These are phyloP conservation scores for Melinopterus prodromus DNA, from an alignment of 2,888 invertebrate genomes.

Conservation along the genomic window DNA sequence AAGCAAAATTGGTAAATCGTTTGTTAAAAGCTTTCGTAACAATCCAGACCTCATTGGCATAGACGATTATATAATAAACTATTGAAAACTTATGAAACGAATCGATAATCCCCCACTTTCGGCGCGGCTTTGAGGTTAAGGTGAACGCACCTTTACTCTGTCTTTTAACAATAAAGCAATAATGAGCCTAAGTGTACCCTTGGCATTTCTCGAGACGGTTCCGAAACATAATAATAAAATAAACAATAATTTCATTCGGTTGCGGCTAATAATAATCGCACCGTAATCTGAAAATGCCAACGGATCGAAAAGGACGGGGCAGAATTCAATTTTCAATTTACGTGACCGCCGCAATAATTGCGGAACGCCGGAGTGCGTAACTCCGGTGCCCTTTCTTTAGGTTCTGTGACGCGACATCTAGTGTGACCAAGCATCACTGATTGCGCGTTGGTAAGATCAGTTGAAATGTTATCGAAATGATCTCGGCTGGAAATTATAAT, in stretches of 20 bases:
- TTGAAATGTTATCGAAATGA: no score
- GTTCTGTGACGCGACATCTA: neutral
- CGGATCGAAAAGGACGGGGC: neutral
- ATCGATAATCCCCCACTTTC: neutral
- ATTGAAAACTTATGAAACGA: neutral
- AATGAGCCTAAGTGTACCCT: neutral
- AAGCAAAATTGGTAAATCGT: neutral
- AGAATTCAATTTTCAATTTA: slow-evolving; percentile 4
- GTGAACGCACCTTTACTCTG: neutral
- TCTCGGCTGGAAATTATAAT: no score
- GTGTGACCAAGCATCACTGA: neutral
- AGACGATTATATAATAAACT: neutral
- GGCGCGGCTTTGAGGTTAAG: neutral
- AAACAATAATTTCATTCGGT: neutral
- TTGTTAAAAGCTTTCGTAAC: neutral
- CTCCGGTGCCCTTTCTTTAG: neutral
- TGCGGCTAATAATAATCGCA: neutral
- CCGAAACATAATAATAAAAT: slow-evolving; percentile 4
- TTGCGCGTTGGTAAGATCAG: no score
- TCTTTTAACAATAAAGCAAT: neutral
- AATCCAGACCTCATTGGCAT: neutral
- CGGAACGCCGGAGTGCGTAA: neutral
- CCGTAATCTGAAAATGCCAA: neutral
- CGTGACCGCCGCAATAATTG: neutral
- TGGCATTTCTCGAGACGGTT: neutral